A percentile compares a stretch with the other conserved stretches of the same genome.
Conservation (phyloP, 2,113 vertebrate species). For the Lethenteron camtschaticum region DNA sequence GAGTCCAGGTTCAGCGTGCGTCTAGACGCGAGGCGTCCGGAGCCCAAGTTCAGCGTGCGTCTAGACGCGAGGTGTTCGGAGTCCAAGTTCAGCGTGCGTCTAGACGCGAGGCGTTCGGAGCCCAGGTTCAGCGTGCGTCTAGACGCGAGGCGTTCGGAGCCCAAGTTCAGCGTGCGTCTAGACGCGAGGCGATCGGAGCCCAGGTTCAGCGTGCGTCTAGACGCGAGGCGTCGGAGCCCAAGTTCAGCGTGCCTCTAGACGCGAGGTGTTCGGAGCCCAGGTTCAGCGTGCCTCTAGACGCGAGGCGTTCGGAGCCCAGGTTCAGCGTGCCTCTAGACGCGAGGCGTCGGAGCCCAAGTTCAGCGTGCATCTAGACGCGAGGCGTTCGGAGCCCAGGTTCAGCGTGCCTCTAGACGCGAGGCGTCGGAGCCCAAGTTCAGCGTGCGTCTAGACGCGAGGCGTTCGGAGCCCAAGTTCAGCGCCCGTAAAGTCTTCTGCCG, state of each 20-base stretch:
- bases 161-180: slow-evolving; percentile 7
- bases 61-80: too few relatives aligned
- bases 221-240: too few relatives aligned
- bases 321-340: background rate
- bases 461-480: too few relatives aligned
- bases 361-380: background rate
- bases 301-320: slow-evolving; percentile 5
- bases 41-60: slow-evolving; percentile 6
- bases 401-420: too few relatives aligned
- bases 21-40: too few relatives aligned
- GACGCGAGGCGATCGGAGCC: too few relatives aligned
- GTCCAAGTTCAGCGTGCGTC: slow-evolving; percentile 6
- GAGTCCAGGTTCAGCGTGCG: slow-evolving; percentile 6
- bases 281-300: slow-evolving; percentile 6
- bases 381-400: slow-evolving; percentile 6
- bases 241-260: slow-evolving; percentile 5
- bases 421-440: slow-evolving; percentile 5
- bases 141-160: too few relatives aligned
- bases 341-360: slow-evolving; percentile 4
- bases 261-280: too few relatives aligned
- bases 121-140: slow-evolving; percentile 6
- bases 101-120: too few relatives aligned
- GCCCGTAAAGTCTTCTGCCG: too few relatives aligned
- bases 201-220: slow-evolving; percentile 6
- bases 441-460: too few relatives aligned